Evolutionary conservation across 2,888 invertebrate genomes (phyloP).

Genomic region (Heliconius sara): DNA sequence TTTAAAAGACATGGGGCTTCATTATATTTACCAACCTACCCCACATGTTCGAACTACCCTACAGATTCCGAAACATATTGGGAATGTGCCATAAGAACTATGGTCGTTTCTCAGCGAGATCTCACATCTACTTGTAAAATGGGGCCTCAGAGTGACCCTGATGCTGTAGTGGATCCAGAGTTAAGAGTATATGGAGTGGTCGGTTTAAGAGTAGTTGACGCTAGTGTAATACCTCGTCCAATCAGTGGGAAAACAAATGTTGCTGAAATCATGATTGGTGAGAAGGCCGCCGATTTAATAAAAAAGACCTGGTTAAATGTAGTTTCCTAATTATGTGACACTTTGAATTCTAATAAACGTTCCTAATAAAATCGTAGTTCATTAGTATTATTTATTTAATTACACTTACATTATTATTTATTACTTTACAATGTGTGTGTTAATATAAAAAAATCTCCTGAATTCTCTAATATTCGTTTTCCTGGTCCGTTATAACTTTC

Average conservation of each 20-base stretch:
- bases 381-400: background rate
- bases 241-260: constrained; percentile 87
- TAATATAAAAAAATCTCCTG: background rate
- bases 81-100: constrained; percentile 86
- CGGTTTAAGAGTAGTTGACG: constrained; percentile 86
- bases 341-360: constrained; percentile 40
- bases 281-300: constrained; percentile 88
- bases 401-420: background rate
- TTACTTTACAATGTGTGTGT: background rate
- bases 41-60: constrained; percentile 76
- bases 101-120: constrained; percentile 84
- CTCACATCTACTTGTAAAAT: constrained; percentile 88
- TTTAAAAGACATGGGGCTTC: constrained; percentile 84
- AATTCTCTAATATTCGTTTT: no score
- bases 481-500: no score
- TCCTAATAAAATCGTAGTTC: constrained; percentile 26
- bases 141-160: constrained; percentile 86
- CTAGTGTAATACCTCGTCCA: constrained; percentile 87
- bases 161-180: constrained; percentile 86
- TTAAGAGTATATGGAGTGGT: constrained; percentile 86
- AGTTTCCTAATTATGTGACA: constrained; percentile 47
- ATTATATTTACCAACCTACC: constrained; percentile 80
- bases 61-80: constrained; percentile 87
- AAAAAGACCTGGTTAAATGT: constrained; percentile 81
- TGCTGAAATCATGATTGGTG: constrained; percentile 88